Evolutionary conservation across 2,113 vertebrate species (phyloP).

Genomic region (Nyctibius bracteatus): DNA sequence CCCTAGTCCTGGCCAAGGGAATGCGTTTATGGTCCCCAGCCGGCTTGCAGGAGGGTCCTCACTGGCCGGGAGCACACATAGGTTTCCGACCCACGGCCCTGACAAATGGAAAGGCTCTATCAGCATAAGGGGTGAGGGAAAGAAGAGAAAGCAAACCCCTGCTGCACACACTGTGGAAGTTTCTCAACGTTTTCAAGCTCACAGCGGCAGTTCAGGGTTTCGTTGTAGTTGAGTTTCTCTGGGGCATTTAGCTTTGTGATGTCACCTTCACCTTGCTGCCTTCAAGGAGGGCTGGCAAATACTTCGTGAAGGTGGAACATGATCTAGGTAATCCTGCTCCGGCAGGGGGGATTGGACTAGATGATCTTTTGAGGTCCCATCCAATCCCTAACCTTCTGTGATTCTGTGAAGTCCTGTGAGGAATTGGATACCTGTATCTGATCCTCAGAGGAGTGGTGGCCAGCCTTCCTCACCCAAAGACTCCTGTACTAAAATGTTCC

Average conservation of each 20-base stretch:
- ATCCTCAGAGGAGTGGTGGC: not conserved
- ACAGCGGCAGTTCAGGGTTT: rapidly evolving
- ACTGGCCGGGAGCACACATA: rapidly evolving
- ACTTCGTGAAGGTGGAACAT: not conserved
- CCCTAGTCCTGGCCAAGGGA: not conserved
- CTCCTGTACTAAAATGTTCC: not conserved
- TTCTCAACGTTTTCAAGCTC: not conserved
- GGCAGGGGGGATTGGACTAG: no score
- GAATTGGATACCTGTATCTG: not conserved
- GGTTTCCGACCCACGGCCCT: not conserved
- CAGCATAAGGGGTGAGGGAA: rapidly evolving
- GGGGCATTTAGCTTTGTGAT: not conserved
- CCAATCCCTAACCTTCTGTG: no score
- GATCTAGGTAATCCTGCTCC: no score
- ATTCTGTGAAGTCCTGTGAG: not conserved
- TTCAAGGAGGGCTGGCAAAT: not conserved
- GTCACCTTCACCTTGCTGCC: not conserved
- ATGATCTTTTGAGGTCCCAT: no score
- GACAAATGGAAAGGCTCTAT: not conserved
- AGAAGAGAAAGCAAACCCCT: not conserved
- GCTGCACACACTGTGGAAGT: rapidly evolving
- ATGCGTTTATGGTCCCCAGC: rapidly evolving
- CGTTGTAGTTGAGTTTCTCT: rapidly evolving
- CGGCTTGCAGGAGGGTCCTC: not conserved
- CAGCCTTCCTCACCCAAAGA: not conserved